A percentile compares a stretch with the other conserved stretches of the same genome.
phyloP scores from a whole-genome alignment of 2,113 vertebrate species.

The human (Homo sapiens) region DNA sequence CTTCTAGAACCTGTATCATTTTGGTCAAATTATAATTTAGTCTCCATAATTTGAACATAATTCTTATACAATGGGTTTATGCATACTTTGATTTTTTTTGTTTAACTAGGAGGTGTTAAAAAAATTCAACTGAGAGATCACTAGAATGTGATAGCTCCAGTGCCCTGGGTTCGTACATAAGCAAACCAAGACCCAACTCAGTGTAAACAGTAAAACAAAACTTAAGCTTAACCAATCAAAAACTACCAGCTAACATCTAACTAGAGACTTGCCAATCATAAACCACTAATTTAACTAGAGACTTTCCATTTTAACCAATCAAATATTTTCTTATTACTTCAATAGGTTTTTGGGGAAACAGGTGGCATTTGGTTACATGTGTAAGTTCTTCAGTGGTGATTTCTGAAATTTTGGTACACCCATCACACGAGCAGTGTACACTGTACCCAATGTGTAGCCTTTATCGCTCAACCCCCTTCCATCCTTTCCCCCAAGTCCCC shows the following conservation, averaged over 20 bases:
- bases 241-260: neutral
- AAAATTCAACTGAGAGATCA: neutral
- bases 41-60: neutral
- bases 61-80: neutral
- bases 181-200: neutral
- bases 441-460: no score
- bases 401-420: no score
- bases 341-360: no score
- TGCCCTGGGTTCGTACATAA: neutral
- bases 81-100: neutral
- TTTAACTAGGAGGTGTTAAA: neutral
- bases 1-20: neutral
- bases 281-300: neutral
- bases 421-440: no score
- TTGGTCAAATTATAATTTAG: neutral
- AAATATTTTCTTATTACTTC: neutral
- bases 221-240: neutral
- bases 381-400: no score
- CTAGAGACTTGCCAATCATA: neutral
- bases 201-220: neutral
- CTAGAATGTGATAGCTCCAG: neutral
- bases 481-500: no score
- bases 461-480: no score
- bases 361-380: no score
- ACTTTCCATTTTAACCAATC: neutral